Percentiles rank a stretch among this genome's conserved stretches.
phyloP scores from a whole-genome alignment of 2,888 invertebrate genomes.

The Conus canariensis region DNA sequence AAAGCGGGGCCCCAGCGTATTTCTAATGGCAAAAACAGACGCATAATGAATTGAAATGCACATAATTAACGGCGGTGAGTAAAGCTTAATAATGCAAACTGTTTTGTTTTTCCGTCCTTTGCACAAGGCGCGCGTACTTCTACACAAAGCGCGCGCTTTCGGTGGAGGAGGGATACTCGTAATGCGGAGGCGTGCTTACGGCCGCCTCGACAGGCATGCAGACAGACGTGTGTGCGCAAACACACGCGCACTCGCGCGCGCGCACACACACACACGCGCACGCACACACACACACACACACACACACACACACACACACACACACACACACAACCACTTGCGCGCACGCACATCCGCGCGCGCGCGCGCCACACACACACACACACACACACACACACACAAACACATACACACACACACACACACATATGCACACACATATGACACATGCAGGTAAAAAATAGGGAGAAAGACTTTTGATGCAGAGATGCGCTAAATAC shows the following conservation, averaged over 20 bases:
- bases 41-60: constrained; percentile 28
- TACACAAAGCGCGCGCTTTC: background rate
- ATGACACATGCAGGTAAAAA: too few relatives aligned
- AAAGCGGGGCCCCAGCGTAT: background rate
- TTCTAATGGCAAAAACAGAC: constrained; percentile 1
- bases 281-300: background rate
- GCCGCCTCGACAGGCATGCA: background rate
- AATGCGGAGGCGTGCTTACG: too few relatives aligned
- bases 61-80: constrained; percentile 21
- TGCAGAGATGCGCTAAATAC: too few relatives aligned
- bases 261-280: background rate
- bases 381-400: too few relatives aligned
- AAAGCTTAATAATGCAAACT: background rate
- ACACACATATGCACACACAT: too few relatives aligned
- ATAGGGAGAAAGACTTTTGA: too few relatives aligned
- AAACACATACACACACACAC: too few relatives aligned
- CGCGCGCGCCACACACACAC: too few relatives aligned
- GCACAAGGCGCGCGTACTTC: background rate
- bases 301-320: too few relatives aligned
- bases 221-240: background rate
- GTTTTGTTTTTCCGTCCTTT: background rate
- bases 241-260: background rate
- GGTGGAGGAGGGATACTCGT: too few relatives aligned
- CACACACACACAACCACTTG: too few relatives aligned
- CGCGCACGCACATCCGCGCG: too few relatives aligned